phyloP scores from a whole-genome alignment of 2,888 invertebrate species.

The Abscondita cerata region DNA sequence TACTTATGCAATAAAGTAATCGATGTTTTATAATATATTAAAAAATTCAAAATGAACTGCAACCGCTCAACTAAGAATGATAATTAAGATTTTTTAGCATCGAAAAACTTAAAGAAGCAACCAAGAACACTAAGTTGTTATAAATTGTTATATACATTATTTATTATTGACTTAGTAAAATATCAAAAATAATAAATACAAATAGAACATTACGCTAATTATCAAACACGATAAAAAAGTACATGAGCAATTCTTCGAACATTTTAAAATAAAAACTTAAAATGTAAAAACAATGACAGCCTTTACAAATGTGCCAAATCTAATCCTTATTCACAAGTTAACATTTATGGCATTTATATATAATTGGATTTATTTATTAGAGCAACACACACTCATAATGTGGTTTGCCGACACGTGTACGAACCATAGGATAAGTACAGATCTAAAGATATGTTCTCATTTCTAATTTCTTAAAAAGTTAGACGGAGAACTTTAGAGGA shows the following conservation, averaged over 20 bases:
- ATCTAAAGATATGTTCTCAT: constrained; percentile 11
- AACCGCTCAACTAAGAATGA: too few relatives aligned
- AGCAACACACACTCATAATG: too few relatives aligned
- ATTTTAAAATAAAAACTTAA: constrained; percentile 1
- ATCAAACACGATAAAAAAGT: neutral
- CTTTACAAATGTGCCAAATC: neutral
- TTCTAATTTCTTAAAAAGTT: constrained; percentile 12
- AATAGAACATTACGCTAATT: neutral
- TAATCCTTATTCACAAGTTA: constrained; percentile 9
- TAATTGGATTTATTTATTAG: neutral
- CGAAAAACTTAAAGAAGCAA: too few relatives aligned
- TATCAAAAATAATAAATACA: constrained; percentile 4
- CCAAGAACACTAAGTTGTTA: too few relatives aligned
- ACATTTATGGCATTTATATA: constrained; percentile 8
- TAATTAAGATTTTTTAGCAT: too few relatives aligned
- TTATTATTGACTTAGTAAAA: constrained; percentile 5
- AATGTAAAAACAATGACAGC: constrained; percentile 4
- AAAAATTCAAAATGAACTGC: too few relatives aligned
- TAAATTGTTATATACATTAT: neutral
- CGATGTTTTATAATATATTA: too few relatives aligned
- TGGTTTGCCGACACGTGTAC: too few relatives aligned
- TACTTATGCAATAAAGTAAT: too few relatives aligned
- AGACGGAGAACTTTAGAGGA: constrained; percentile 25
- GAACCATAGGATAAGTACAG: constrained; percentile 10
- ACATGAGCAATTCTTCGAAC: constrained; percentile 5